Percentiles rank a stretch among this genome's conserved stretches.
Evolutionary conservation across 2,888 invertebrate genomes (phyloP).

Genomic region (Tridacna crocea): DNA sequence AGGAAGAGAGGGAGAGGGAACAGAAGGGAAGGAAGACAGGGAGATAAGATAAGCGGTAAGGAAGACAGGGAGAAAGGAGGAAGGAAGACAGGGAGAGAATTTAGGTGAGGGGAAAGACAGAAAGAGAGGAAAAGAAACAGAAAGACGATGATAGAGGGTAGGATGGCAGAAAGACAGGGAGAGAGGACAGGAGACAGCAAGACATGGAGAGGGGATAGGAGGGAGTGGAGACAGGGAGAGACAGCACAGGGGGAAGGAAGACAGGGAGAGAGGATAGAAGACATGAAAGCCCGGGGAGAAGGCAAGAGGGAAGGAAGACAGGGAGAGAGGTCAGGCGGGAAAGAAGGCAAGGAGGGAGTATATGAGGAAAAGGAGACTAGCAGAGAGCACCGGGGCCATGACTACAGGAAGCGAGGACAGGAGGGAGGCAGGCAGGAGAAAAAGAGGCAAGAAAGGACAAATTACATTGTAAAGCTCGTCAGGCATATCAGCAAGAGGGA

Average conservation of each 20-base stretch:
- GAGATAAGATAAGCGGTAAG: not conserved
- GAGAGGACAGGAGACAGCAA: not conserved
- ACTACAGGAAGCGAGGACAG: too few species aligned
- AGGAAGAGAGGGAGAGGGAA: not conserved
- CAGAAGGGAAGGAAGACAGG: not conserved
- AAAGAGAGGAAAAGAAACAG: not conserved
- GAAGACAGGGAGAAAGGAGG: not conserved
- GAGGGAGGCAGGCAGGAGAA: too few species aligned
- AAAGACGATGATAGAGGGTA: not conserved
- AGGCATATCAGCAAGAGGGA: conserved; percentile 52
- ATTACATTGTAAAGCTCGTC: conserved; percentile 46
- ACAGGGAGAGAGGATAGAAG: not conserved
- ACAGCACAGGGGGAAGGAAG: not conserved
- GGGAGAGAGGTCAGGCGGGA: too few species aligned
- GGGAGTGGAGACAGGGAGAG: not conserved
- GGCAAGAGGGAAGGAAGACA: not conserved
- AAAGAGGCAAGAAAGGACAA: too few species aligned
- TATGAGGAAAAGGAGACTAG: too few species aligned
- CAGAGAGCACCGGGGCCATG: too few species aligned
- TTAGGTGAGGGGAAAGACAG: not conserved
- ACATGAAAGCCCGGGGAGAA: not conserved
- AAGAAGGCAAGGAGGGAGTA: too few species aligned
- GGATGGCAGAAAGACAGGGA: not conserved
- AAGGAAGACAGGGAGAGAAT: not conserved
- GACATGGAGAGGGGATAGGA: not conserved